Percentiles rank a stretch among this genome's conserved stretches.
Evolutionary conservation across 2,113 vertebrate genomes (phyloP).

Genomic region (Meriones unguiculatus): DNA sequence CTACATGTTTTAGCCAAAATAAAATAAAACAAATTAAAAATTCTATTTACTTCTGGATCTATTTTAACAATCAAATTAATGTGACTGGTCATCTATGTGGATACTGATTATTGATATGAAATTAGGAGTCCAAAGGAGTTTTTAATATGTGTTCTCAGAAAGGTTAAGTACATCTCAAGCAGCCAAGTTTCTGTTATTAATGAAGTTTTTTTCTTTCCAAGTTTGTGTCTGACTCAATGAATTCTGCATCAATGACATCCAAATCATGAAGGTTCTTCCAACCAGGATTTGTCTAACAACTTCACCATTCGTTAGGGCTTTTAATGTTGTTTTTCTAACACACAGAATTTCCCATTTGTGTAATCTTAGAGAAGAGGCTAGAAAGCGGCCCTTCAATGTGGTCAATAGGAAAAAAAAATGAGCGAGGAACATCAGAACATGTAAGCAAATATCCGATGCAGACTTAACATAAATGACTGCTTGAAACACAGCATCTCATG

Average conservation of each 20-base stretch:
- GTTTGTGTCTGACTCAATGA: background rate
- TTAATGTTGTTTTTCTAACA: background rate
- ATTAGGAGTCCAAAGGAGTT: constrained; percentile 48
- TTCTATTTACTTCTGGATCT: constrained; percentile 8
- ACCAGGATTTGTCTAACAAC: background rate
- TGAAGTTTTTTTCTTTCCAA: constrained; percentile 30
- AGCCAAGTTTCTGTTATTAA: constrained; percentile 15
- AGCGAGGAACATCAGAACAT: background rate
- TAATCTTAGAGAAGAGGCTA: background rate
- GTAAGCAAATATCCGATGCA: background rate
- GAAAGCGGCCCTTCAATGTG: background rate
- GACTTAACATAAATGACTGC: background rate
- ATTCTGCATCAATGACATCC: background rate
- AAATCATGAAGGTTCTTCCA: constrained; percentile 41
- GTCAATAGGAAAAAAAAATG: background rate
- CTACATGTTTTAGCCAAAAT: constrained; percentile 29
- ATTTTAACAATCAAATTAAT: constrained; percentile 55
- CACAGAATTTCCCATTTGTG: background rate
- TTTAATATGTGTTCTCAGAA: background rate
- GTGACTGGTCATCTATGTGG: constrained; percentile 20
- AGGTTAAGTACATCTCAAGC: background rate
- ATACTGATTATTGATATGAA: constrained; percentile 49
- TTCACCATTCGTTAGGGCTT: background rate
- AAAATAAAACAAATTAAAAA: background rate
- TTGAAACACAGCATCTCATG: accelerated